A percentile compares a stretch with the other conserved stretches of the same genome.
Conservation (phyloP, 2,888 invertebrate genomes). For the Eudasyphora cyanicolor region DNA sequence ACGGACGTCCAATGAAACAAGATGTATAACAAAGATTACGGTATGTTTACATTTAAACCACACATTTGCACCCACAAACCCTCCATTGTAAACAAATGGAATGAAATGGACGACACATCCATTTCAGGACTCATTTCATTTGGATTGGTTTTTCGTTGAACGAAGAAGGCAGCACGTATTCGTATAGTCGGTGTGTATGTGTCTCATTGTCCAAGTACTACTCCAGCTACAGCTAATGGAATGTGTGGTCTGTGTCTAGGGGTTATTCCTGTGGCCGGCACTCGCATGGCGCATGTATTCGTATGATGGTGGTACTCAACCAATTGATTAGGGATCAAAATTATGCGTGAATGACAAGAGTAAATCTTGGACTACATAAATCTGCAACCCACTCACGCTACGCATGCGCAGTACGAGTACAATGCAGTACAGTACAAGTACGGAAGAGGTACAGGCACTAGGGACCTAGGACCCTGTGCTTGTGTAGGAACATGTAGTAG, state of each 20-base stretch:
- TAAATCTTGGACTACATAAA: conserved; percentile 45
- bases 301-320: background rate
- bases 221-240: no score
- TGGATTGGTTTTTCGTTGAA: background rate
- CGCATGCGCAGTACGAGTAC: background rate
- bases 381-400: conserved; percentile 9
- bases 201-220: background rate
- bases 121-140: background rate
- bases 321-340: conserved; percentile 52
- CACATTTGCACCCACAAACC: conserved; percentile 21
- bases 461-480: no score
- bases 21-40: conserved; percentile 51
- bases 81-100: background rate
- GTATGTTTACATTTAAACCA: conserved; percentile 10
- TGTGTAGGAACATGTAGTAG: no score
- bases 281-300: background rate
- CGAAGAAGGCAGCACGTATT: background rate
- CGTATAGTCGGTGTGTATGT: background rate
- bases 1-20: no score
- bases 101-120: background rate
- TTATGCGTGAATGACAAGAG: conserved; percentile 47
- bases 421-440: background rate
- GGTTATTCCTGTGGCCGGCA: no score
- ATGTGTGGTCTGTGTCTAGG: background rate
- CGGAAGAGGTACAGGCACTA: background rate